A percentile compares a stretch with the other conserved stretches of the same genome.
Conservation (phyloP, 2,113 vertebrate genomes). For the Psephotus haematonotus region DNA sequence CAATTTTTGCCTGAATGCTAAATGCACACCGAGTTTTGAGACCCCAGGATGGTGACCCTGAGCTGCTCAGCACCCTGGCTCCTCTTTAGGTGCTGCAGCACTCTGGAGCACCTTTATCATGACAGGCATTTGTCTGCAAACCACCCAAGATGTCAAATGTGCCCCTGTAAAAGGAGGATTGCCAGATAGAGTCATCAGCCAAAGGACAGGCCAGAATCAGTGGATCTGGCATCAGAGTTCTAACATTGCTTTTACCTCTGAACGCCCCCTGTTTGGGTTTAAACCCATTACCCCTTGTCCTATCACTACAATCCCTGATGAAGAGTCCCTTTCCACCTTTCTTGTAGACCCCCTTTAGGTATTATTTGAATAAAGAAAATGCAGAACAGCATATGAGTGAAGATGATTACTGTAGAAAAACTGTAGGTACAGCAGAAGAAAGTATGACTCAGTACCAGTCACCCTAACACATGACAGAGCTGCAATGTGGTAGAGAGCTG, state of each 20-base stretch:
- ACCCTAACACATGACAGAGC: background rate
- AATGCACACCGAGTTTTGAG: background rate
- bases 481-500: background rate
- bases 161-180: background rate
- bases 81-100: background rate
- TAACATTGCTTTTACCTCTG: background rate
- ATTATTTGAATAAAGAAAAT: background rate
- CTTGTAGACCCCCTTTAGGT: background rate
- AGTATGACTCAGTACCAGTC: background rate
- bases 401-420: background rate
- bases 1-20: background rate
- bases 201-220: background rate
- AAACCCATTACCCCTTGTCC: background rate
- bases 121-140: background rate
- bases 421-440: background rate
- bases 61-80: background rate
- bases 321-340: background rate
- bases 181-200: background rate
- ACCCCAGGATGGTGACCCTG: background rate
- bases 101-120: background rate
- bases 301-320: background rate
- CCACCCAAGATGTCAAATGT: background rate
- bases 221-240: background rate
- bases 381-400: background rate
- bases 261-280: fast-evolving